phyloP scores from a whole-genome alignment of 1,140 invertebrate species.

The Habropoda laboriosa region DNA sequence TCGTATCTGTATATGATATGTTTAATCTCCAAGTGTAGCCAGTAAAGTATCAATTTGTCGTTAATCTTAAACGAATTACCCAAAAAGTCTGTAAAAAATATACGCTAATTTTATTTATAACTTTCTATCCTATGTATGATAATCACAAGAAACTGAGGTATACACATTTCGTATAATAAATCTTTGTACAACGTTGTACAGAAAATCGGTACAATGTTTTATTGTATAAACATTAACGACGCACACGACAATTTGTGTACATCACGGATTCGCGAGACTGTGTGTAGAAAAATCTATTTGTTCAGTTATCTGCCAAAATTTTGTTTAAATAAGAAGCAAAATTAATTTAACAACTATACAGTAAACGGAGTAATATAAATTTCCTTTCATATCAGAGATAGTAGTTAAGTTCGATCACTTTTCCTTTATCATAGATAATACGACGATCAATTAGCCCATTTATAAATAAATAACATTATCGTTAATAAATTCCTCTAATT shows the following conservation, averaged over 20 bases:
- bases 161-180: conserved; percentile 7
- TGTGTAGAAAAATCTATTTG: background rate
- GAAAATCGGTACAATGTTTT: background rate
- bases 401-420: background rate
- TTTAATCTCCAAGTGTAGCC: background rate
- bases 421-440: background rate
- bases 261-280: background rate
- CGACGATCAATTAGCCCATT: background rate
- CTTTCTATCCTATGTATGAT: conserved; percentile 21
- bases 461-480: conserved; percentile 7
- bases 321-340: background rate
- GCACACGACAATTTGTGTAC: background rate
- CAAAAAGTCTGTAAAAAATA: conserved; percentile 20
- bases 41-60: background rate
- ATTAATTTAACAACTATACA: background rate
- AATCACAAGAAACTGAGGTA: conserved; percentile 15
- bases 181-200: background rate
- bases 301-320: background rate
- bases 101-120: conserved; percentile 33
- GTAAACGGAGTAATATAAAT: background rate
- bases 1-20: conserved; percentile 13
- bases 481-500: background rate
- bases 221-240: background rate
- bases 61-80: background rate
- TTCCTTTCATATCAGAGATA: background rate